phyloP scores from a whole-genome alignment of 2,888 invertebrate species.

The Sipunculus nudus region DNA sequence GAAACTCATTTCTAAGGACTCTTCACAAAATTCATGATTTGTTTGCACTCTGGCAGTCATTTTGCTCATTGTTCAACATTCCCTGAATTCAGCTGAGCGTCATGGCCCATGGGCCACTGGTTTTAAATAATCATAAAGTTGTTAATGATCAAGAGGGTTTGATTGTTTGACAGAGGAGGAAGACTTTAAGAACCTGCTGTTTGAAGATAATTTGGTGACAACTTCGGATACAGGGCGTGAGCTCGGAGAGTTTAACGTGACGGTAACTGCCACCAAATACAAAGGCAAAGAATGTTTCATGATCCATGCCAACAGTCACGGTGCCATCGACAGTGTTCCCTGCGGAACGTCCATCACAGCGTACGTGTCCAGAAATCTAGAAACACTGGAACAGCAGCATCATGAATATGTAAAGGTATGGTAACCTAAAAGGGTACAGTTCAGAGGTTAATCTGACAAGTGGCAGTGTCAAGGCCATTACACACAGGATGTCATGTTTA shows the following conservation, averaged over 20 bases:
- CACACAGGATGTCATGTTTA: no score
- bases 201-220: constrained; percentile 62
- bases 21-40: no score
- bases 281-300: constrained; percentile 59
- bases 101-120: no score
- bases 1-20: no score
- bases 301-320: constrained; percentile 66
- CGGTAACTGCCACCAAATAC: constrained; percentile 52
- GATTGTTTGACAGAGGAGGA: constrained; percentile 54
- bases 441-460: constrained; percentile 1
- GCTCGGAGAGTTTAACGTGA: constrained; percentile 63
- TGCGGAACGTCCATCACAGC: constrained; percentile 66
- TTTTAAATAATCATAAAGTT: no score
- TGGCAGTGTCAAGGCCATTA: neutral
- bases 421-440: neutral
- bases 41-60: no score
- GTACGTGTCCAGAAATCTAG: constrained; percentile 58
- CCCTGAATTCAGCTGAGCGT: no score
- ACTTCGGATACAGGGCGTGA: constrained; percentile 64
- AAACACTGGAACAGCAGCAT: constrained; percentile 66
- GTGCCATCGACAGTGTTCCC: constrained; percentile 64
- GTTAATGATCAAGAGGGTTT: no score
- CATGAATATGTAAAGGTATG: constrained; percentile 66
- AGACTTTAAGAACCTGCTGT: constrained; percentile 61
- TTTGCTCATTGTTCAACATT: no score